These are phyloP conservation scores for Lepus oiostolus DNA, from an alignment of 2,797 vertebrate species.

Conservation along the genomic window DNA sequence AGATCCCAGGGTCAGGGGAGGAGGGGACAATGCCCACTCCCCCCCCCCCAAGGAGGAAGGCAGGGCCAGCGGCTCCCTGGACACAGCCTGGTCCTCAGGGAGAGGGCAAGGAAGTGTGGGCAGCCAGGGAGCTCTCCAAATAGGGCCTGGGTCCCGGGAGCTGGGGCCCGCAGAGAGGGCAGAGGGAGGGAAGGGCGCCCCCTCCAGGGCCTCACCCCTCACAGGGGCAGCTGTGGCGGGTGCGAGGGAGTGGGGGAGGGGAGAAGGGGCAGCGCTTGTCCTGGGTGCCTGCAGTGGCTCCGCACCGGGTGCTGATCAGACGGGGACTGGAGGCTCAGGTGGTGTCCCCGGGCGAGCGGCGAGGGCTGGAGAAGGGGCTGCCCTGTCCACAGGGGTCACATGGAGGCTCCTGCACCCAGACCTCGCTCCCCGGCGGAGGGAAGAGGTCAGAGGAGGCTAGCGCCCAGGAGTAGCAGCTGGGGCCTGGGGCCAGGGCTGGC, in stretches of 20 bases:
- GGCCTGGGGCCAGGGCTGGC: background rate
- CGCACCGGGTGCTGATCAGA: background rate
- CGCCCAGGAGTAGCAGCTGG: background rate
- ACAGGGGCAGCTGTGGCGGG: accelerated
- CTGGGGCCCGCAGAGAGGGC: background rate
- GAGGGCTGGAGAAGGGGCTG: accelerated
- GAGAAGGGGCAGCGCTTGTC: no score
- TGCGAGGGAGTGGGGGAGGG: accelerated
- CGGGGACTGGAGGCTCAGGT: background rate
- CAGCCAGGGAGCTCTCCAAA: background rate
- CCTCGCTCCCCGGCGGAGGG: background rate
- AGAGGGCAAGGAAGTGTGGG: background rate
- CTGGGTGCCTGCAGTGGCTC: background rate
- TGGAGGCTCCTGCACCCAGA: no score
- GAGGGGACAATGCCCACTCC: background rate
- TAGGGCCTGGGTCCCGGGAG: background rate
- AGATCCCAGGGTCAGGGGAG: background rate
- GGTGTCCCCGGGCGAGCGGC: background rate
- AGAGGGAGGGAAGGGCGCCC: background rate
- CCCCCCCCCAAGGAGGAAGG: background rate
- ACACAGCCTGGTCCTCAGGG: no score
- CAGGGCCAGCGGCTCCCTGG: background rate
- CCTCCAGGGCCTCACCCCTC: background rate
- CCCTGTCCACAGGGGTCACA: background rate
- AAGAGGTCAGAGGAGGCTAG: background rate